phyloP scores from a whole-genome alignment of 2,888 invertebrate species.

The Spodoptera exigua region DNA sequence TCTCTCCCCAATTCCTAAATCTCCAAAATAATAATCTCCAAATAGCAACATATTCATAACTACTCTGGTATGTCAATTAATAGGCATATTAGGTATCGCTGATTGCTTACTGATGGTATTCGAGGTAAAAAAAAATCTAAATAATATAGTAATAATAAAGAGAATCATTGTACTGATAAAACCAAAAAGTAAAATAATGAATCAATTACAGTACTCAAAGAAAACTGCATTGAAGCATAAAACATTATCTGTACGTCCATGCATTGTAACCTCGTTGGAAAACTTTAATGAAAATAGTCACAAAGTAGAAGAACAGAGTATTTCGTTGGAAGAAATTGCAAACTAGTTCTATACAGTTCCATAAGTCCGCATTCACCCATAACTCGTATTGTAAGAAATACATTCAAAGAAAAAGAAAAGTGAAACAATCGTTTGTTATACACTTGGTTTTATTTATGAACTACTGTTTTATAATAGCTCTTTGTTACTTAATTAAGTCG shows the following conservation, averaged over 20 bases:
- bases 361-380: constrained; percentile 32
- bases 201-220: no score
- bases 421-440: constrained; percentile 28
- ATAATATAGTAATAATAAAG: no score
- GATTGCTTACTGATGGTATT: no score
- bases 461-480: constrained; percentile 22
- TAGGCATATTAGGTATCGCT: no score
- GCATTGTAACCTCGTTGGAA: constrained; percentile 30
- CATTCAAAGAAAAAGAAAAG: constrained; percentile 29
- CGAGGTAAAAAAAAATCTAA: no score
- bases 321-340: constrained; percentile 38
- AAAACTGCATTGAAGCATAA: background rate
- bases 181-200: no score
- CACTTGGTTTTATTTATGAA: constrained; percentile 29
- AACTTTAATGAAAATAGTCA: constrained; percentile 53
- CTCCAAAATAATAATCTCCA: no score
- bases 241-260: constrained; percentile 9
- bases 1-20: no score
- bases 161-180: no score
- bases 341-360: constrained; percentile 37
- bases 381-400: constrained; percentile 40
- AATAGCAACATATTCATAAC: no score
- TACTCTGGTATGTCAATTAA: no score
- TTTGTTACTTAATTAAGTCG: constrained; percentile 30
- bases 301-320: constrained; percentile 33